Conservation (phyloP, 2,888 invertebrate genomes). For the Gymnocheta viridis region DNA sequence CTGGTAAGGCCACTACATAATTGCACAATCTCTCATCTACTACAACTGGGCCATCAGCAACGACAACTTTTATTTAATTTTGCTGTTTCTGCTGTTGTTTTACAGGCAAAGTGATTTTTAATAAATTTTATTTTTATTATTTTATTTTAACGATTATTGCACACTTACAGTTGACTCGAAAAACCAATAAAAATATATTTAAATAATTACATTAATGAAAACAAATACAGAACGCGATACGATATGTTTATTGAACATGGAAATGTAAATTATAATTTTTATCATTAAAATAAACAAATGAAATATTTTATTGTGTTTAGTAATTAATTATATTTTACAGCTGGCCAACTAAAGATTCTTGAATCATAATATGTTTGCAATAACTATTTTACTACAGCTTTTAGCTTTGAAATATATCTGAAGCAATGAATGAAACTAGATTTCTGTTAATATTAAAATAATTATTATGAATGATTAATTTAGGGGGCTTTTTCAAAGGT, state of each 20-base stretch:
- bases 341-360: conserved; percentile 3
- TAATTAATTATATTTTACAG: conserved; percentile 24
- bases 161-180: conserved; percentile 53
- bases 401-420: neutral
- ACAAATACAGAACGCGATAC: neutral
- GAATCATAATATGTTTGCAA: conserved; percentile 1
- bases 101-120: conserved; percentile 43
- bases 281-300: conserved; percentile 39
- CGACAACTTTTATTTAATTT: neutral
- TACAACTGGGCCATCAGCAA: neutral
- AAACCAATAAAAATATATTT: conserved; percentile 34
- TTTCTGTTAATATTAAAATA: neutral
- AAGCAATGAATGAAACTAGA: neutral
- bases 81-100: conserved; percentile 1
- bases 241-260: conserved; percentile 7
- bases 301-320: conserved; percentile 32
- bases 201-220: conserved; percentile 38
- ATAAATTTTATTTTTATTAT: conserved; percentile 58
- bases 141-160: conserved; percentile 62
- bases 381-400: neutral
- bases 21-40: neutral
- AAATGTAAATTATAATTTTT: conserved; percentile 18
- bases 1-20: neutral
- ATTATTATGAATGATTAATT: neutral
- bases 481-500: neutral